phyloP scores from a whole-genome alignment of 2,797 vertebrate genomes.

The Fistularia commersonii region DNA sequence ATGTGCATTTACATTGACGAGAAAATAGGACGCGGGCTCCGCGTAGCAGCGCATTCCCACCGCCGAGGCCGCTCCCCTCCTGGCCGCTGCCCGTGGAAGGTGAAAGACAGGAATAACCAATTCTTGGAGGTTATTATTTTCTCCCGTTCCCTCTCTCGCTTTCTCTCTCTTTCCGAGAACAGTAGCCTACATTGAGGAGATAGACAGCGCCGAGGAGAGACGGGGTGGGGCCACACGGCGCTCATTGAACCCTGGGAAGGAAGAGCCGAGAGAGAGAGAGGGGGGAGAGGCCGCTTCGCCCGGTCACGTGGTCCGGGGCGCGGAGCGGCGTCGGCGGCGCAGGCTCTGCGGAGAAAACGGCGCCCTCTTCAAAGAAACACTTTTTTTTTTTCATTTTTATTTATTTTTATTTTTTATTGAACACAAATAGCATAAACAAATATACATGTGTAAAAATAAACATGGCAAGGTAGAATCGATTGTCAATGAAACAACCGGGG shows the following conservation, averaged over 20 bases:
- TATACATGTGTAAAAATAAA: no score
- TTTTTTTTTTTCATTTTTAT: no score
- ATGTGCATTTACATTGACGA: slow-evolving; percentile 72
- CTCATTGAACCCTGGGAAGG: slow-evolving; percentile 86
- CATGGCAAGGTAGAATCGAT: no score
- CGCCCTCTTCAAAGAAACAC: slow-evolving; percentile 73
- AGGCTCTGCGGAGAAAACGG: slow-evolving; percentile 62
- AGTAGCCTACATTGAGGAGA: slow-evolving; percentile 69
- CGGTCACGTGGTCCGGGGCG: slow-evolving; percentile 80
- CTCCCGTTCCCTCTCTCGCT: slow-evolving; percentile 45
- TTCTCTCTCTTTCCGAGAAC: slow-evolving; percentile 57
- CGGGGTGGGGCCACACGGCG: slow-evolving; percentile 86
- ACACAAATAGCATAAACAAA: no score
- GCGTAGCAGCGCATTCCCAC: slow-evolving; percentile 61
- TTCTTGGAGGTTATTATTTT: slow-evolving; percentile 61
- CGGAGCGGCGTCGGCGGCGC: slow-evolving; percentile 66
- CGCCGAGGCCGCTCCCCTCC: slow-evolving; percentile 61
- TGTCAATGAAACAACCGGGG: no score
- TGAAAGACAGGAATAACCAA: slow-evolving; percentile 52
- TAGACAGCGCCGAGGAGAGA: slow-evolving; percentile 71
- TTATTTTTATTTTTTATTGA: no score
- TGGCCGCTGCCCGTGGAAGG: slow-evolving; percentile 50
- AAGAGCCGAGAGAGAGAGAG: slow-evolving; percentile 59
- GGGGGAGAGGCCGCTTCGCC: slow-evolving; percentile 51
- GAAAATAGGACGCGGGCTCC: slow-evolving; percentile 54